These are phyloP conservation scores for Lasius fuliginosus DNA, from an alignment of 2,888 invertebrate species.

Conservation along the genomic window DNA sequence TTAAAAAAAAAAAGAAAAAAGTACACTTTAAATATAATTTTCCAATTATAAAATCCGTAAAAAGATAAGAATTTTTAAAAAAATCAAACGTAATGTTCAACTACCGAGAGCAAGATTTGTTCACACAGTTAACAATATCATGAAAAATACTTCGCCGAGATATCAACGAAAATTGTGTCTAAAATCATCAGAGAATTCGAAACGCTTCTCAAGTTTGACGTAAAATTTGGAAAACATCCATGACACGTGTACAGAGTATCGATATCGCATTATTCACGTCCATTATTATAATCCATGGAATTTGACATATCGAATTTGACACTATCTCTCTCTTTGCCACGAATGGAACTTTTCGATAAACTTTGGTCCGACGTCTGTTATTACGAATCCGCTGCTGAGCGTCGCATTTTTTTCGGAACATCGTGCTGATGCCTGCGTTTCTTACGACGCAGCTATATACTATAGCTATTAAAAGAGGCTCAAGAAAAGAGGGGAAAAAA, in stretches of 20 bases:
- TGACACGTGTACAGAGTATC: neutral
- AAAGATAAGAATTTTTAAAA: neutral
- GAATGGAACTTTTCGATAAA: neutral
- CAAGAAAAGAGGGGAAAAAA: constrained; percentile 33
- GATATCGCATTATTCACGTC: neutral
- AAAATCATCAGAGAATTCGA: constrained; percentile 6
- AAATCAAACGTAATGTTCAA: neutral
- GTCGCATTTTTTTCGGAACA: neutral
- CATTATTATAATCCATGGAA: neutral
- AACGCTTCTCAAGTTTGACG: neutral
- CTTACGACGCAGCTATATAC: neutral
- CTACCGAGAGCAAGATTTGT: neutral
- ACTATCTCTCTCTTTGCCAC: neutral
- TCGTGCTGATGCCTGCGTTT: constrained; percentile 12
- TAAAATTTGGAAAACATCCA: neutral
- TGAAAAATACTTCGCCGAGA: constrained; percentile 13
- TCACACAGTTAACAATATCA: neutral
- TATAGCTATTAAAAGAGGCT: constrained; percentile 8
- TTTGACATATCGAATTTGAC: neutral
- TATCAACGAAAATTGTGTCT: neutral
- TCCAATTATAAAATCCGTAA: neutral
- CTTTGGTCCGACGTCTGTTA: neutral
- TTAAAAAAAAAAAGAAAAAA: neutral
- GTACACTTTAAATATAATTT: neutral
- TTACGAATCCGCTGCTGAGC: neutral